A percentile compares a stretch with the other conserved stretches of the same genome.
These are phyloP conservation scores for Bombus superbus DNA, from an alignment of 1,140 invertebrate species.

Conservation along the genomic window DNA sequence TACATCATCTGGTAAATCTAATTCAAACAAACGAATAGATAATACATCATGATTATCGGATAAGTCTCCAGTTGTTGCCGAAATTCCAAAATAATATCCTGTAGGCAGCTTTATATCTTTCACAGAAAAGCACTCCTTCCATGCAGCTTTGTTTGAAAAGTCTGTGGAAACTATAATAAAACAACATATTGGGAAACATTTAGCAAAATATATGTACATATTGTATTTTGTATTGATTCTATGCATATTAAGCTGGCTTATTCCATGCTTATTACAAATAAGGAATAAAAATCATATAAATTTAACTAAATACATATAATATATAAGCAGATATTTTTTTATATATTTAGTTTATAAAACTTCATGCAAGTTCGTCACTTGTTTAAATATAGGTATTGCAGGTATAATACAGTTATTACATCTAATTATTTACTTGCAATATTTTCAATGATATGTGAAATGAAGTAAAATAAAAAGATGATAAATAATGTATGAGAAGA, in stretches of 20 bases:
- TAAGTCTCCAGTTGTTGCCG: slow-evolving; percentile 98
- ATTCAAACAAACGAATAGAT: slow-evolving; percentile 94
- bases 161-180: slow-evolving; percentile 91
- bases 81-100: slow-evolving; percentile 97
- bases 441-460: not conserved
- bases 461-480: not conserved
- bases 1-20: slow-evolving; percentile 90
- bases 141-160: slow-evolving; percentile 94
- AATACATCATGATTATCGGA: slow-evolving; percentile 98
- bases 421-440: not conserved
- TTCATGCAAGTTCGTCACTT: not conserved
- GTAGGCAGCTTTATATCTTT: slow-evolving; percentile 96
- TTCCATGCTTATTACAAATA: slow-evolving; percentile 3
- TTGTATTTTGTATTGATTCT: not conserved
- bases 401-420: not conserved
- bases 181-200: slow-evolving; percentile 32
- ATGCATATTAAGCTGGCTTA: not conserved
- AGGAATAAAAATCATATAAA: not conserved
- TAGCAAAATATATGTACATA: not conserved
- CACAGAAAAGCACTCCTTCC: slow-evolving; percentile 97
- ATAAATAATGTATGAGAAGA: slow-evolving; percentile 32
- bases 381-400: not conserved
- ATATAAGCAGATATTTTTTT: slow-evolving; percentile 12
- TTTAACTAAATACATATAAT: not conserved
- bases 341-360: not conserved